Conservation (phyloP, 2,888 invertebrate species). For the Acrocyrtus sp. region DNA sequence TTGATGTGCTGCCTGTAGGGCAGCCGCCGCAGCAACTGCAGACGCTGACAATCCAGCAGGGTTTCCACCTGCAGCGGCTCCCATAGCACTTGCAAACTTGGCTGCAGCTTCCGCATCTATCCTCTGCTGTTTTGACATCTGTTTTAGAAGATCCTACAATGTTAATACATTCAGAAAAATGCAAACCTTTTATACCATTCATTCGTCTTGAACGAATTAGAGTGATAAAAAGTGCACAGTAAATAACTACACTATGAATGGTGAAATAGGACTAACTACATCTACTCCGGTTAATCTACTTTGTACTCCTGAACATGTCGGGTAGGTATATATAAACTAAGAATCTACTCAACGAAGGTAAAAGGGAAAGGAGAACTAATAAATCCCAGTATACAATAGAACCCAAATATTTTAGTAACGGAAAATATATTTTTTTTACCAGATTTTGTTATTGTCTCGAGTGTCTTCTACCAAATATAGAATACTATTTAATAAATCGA, state of each 20-base stretch:
- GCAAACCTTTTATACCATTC: not conserved
- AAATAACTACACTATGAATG: too few relatives aligned
- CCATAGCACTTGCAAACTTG: constrained; percentile 63
- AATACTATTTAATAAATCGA: too few relatives aligned
- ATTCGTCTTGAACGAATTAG: not conserved
- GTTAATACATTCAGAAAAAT: not conserved
- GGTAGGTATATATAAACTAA: too few relatives aligned
- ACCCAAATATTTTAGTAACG: too few relatives aligned
- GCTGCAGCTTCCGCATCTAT: constrained; percentile 62
- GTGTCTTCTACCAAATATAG: too few relatives aligned
- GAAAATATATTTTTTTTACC: too few relatives aligned
- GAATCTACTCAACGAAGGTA: too few relatives aligned
- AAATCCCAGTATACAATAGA: too few relatives aligned
- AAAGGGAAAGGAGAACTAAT: too few relatives aligned
- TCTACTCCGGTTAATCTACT: not conserved
- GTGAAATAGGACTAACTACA: not conserved
- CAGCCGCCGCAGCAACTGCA: constrained; percentile 81
- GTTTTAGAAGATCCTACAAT: constrained; percentile 55
- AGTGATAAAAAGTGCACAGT: not conserved
- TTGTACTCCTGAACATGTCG: too few relatives aligned
- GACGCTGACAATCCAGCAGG: constrained; percentile 67
- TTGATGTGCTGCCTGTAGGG: constrained; percentile 74
- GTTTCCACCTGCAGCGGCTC: constrained; percentile 57
- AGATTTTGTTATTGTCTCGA: too few relatives aligned
- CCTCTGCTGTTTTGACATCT: constrained; percentile 62